Evolutionary conservation across 2,797 vertebrate genomes (phyloP).

Genomic region (Pagetopsis macropterus): DNA sequence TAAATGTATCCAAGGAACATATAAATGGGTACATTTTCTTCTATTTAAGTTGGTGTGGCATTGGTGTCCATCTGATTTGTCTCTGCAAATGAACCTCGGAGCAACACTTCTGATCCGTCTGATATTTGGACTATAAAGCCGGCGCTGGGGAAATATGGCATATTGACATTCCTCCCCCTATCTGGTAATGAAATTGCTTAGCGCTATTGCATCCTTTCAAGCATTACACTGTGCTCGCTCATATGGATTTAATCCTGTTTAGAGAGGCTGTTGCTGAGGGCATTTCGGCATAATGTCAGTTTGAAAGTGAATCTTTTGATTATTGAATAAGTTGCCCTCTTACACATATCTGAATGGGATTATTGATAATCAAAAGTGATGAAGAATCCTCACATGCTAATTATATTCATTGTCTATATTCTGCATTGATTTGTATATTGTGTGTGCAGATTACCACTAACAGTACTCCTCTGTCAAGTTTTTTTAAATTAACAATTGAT

Average conservation of each 20-base stretch:
- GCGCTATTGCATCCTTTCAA: conserved; percentile 77
- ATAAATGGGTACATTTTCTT: conserved; percentile 17
- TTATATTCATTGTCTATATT: conserved; percentile 5
- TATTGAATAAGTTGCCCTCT: conserved; percentile 62
- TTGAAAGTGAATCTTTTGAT: conserved; percentile 69
- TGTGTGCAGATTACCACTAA: background rate
- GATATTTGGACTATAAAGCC: conserved; percentile 64
- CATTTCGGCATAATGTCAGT: conserved; percentile 70
- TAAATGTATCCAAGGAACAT: conserved; percentile 12
- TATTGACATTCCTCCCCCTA: conserved; percentile 74
- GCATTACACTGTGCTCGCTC: conserved; percentile 74
- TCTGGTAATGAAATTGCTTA: conserved; percentile 79
- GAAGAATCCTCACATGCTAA: conserved; percentile 14
- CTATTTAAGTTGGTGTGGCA: conserved; percentile 41
- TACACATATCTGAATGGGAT: conserved; percentile 55
- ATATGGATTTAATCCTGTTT: conserved; percentile 76
- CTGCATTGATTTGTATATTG: background rate
- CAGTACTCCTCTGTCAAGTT: background rate
- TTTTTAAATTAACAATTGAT: background rate
- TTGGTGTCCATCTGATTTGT: conserved; percentile 50
- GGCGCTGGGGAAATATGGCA: conserved; percentile 59
- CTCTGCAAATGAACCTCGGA: conserved; percentile 63
- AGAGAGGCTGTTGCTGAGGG: conserved; percentile 72
- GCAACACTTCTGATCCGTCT: conserved; percentile 59
- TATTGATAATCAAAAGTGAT: conserved; percentile 51